Evolutionary conservation across 2,797 vertebrate species (phyloP), one percentile per base, ranked within the genome.

Genomic region (Orestias chungarensis): DNA sequence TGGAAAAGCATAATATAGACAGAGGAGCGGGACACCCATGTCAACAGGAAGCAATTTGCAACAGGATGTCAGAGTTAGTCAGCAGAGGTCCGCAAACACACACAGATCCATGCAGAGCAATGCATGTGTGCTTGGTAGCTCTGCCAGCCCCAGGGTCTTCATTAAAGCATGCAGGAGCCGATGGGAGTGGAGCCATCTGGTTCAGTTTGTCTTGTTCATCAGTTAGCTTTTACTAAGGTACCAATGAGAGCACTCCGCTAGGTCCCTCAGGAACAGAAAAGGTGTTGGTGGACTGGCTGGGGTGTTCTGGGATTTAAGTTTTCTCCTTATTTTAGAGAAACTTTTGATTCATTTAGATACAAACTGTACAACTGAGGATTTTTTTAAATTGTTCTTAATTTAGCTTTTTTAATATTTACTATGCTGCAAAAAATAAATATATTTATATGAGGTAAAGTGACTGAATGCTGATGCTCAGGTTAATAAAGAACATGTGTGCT

Each of bases 21-120:
- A 79, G 68, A 84, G 68, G 74, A 81, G 73, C 68, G 87, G 79
- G 68, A 84, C 68, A 78, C 78, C 55, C 74, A 76, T 85, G 77
- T 88, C 85, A 91, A 91, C 91, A 90, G 91, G 89, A 92, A 91
- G 71, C 79, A 86, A 89, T 91, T 91, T 89, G 77, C 70, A 83
- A 87, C 90, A 90, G 88, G 90, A 92, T 89, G 85, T 89, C 82
- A 85, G 42, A 3, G 4, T 66, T 75, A 81, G 84, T 80, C 47
- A 67, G 65, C 64, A 33, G 59, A 68, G 70, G 74, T 77, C 78
- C 69, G 70, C 55, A 70, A 57, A 35, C 44, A 70, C 65, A 75
- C 27, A 49, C 66, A 77, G 38, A 46, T 75, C 81, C 2, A 54
- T 68, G 64, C 42, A 81, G 57, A 8, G 20, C 52, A 64, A 33